Base-by-base conservation (phyloP, 37 sponge, comb jelly and placozoan genomes). In the Bolinopsis microptera region DNA sequence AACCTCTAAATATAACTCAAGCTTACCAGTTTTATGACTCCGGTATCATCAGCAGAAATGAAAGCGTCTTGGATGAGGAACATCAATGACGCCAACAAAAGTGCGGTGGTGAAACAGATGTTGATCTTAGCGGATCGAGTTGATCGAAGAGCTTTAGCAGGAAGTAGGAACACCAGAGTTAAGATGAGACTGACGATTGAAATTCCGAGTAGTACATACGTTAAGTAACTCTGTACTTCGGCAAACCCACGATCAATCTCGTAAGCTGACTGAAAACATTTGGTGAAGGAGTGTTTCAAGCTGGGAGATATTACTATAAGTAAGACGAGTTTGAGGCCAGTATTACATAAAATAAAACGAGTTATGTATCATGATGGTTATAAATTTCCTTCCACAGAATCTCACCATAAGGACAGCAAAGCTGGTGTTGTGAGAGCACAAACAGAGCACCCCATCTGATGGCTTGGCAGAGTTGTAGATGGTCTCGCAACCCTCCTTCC, bases 71-170 rank as follows among this genome's bases (percentile, higher is more conserved):
- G 90, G 26, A 86, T 23, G 1, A 86, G 90, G 90, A 86, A 86
- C 30, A 86, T 40, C 1, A 86, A 25, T 9, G 90, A 86, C 0
- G 90, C 40, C 0, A 86, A 48, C 48, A 86, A 25, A 27, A 86
- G 90, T 1, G 90, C 34, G 31, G 36, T 26, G 61, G 90, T 86
- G 90, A 86, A 86, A 34, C 90, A 86, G 30, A 86, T 41, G 90
- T 86, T 86, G 41, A 86, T 86, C 90, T 86, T 86, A 23, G 90
- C 90, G 24, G 90, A 86, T 3, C 90, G n/a, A 27, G 90, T 86
- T 3, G 41, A 41, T n/a, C 90, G 90, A 1, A 86, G 90, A 9
- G 41, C 26, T 27, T 39, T 41, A 23, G 90, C 90, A 25, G 90
- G 90, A 39, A 86, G 61, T 1, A 86, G 90, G 1, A 86, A 34